Evolutionary conservation across 2,888 invertebrate species (phyloP), one percentile per base, ranked within the genome.

Genomic region (Coleophora flavipennella): DNA sequence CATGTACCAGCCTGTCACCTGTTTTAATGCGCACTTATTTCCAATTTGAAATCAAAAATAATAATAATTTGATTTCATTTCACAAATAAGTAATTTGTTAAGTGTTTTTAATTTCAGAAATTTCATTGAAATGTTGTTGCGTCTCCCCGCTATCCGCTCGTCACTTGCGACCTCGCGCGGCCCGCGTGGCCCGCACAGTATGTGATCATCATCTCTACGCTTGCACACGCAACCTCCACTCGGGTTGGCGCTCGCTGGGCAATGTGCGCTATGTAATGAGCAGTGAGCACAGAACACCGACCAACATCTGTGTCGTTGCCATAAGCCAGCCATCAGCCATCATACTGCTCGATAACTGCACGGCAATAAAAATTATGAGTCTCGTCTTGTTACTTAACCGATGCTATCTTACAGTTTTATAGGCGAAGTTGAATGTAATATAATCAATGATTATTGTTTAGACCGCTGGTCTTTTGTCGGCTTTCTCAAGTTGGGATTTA

Each of bases 111-210:
- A n/a, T n/a, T n/a, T n/a, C n/a, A 27, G 6, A 9, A 27, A 27
- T 27, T 27, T 8, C 27, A 27, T 27, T 7, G 13, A 32, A 32
- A 12, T 32, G 12, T 6, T 54, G 37, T 20, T 36, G 42, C 53
- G 57, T 44, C 43, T 59, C 46, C 55, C 38, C 59, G 56, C 56
- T 36, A 43, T 14, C 8, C 12, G 32, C 26, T 26, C 8, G 33
- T 27, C 13, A 10, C 28, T 14, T 32, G 20, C 4, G 8, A 13
- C 25, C 3, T 3, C 20, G 20, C 3, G 3, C 20, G 20, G 20
- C 20, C 33, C 10, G 40, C 29, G 8, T 9, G 25, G 13, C 20
- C 36, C 32, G 20, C n/a, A n/a, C n/a, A n/a, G n/a, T n/a, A n/a
- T n/a, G n/a, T n/a, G n/a, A n/a, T 34, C 43, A 41, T 46, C 40